Percentiles rank a stretch among this genome's conserved stretches.
Conservation (phyloP, 2,113 vertebrate genomes). For the Neolamprologus longior region DNA sequence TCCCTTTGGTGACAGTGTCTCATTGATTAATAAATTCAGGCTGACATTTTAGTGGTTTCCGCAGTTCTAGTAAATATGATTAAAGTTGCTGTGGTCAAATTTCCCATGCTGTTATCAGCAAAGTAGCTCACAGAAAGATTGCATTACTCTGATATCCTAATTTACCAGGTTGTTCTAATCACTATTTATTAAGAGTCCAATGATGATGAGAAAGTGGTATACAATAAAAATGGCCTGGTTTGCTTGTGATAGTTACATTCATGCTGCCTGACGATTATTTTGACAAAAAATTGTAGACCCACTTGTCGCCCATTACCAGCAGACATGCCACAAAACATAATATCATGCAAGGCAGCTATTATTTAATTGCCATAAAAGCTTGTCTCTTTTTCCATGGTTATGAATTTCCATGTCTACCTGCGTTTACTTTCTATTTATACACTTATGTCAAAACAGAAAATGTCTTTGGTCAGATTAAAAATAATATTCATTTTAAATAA, state of each 20-base stretch:
- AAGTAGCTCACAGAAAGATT: slow-evolving; percentile 1
- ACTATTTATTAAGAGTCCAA: not conserved
- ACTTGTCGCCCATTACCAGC: not conserved
- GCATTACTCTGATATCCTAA: slow-evolving; percentile 1
- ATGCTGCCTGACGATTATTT: not conserved
- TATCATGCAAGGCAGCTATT: not conserved
- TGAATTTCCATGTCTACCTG: not conserved
- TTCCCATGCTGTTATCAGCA: slow-evolving; percentile 16
- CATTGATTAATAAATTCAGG: slow-evolving; percentile 50
- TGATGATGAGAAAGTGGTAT: not conserved
- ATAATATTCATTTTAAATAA: not conserved
- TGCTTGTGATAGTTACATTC: not conserved
- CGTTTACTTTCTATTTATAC: not conserved
- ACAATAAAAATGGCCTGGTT: not conserved
- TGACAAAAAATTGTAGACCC: not conserved
- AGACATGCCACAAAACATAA: not conserved
- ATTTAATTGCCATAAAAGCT: not conserved
- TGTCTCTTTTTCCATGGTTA: not conserved
- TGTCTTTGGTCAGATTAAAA: not conserved
- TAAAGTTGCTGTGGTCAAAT: slow-evolving; percentile 45
- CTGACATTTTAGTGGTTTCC: slow-evolving; percentile 47
- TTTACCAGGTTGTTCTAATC: not conserved
- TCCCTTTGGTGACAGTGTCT: slow-evolving; percentile 53
- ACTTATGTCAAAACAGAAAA: not conserved
- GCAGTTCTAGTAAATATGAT: slow-evolving; percentile 51